Base-by-base conservation (phyloP, 2,888 invertebrate species). In the Anthophora plumipes region DNA sequence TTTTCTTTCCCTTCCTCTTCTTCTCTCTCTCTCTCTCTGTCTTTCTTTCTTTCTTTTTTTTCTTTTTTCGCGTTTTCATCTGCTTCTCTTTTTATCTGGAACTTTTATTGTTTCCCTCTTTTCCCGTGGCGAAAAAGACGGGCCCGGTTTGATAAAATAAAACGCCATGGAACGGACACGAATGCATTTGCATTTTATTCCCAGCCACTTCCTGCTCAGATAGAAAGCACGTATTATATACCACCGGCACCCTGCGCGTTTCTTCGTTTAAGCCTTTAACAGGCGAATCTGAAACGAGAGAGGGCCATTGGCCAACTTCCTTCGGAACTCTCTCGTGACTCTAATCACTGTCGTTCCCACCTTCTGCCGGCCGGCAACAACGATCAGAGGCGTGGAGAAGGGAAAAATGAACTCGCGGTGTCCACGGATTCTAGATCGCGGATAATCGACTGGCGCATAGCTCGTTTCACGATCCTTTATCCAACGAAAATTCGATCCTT, bases 301-400 rank as follows among this genome's bases (percentile, higher is more conserved):
- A n/a, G 37, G 39, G 37, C 70, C 54, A 25, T 17, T 55, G 60
- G 46, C 46, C 64, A 59, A 31, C 74, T 48, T 50, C 43, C 43
- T 46, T 37, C 37, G 59, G 31, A 46, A 59, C 50, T n/a, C 74
- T 77, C 68, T 43, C 77, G 77, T 61, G 67, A 50, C 76, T 61
- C 68, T 63, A 57, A 77, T 75, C 76, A 9, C 57, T 63, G 31
- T 76, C 77, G 57, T 78, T 68, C 22, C 66, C 57, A 60, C 60
- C 52, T 59, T 61, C 50, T 31, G 4, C 25, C 54, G 17, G 39
- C 37, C 14, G 14, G 61, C 52, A 60, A 66, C 72, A 59, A 46
- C 67, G 76, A 25, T 55, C 67, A 31, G 61, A 63, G 76, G 50
- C 68, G 68, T 50, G 68, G 76, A 76, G 55, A 76, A 78, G 57